Percentiles rank a stretch among this genome's conserved stretches.
Evolutionary conservation across 2,113 vertebrate genomes (phyloP).

Genomic region (Grammatotria lemairii): DNA sequence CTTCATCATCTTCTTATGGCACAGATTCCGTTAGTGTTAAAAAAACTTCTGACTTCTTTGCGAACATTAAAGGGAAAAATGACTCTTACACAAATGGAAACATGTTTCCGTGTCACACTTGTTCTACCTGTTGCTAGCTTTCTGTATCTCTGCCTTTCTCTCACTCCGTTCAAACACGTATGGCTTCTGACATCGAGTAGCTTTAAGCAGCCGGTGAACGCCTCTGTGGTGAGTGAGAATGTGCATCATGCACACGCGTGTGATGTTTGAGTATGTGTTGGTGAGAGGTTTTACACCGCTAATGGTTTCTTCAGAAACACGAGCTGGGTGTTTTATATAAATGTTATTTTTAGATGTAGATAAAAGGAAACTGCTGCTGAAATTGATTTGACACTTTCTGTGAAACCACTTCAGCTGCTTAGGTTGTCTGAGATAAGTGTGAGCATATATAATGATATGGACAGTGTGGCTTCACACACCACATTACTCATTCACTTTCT

Average conservation of each 20-base stretch:
- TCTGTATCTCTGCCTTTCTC: not conserved
- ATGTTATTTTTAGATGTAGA: conserved; percentile 14
- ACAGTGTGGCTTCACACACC: not conserved
- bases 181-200: conserved; percentile 41
- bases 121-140: not conserved
- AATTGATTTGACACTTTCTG: not conserved
- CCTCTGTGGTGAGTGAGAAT: not conserved
- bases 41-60: not conserved
- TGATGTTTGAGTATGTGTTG: conserved; percentile 25
- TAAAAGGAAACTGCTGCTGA: not conserved
- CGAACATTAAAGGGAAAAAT: not conserved
- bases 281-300: conserved; percentile 15
- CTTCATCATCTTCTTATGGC: not conserved
- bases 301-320: conserved; percentile 51
- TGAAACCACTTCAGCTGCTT: not conserved
- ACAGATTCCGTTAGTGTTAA: not conserved
- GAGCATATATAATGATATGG: not conserved
- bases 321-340: conserved; percentile 38
- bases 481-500: not conserved
- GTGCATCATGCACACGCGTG: conserved; percentile 1
- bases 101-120: not conserved
- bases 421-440: not conserved
- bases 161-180: conserved; percentile 13
- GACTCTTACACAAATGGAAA: not conserved
- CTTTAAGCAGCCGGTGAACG: conserved; percentile 5